Base-by-base conservation (phyloP, 2,113 vertebrate species). In the Zeus faber region DNA sequence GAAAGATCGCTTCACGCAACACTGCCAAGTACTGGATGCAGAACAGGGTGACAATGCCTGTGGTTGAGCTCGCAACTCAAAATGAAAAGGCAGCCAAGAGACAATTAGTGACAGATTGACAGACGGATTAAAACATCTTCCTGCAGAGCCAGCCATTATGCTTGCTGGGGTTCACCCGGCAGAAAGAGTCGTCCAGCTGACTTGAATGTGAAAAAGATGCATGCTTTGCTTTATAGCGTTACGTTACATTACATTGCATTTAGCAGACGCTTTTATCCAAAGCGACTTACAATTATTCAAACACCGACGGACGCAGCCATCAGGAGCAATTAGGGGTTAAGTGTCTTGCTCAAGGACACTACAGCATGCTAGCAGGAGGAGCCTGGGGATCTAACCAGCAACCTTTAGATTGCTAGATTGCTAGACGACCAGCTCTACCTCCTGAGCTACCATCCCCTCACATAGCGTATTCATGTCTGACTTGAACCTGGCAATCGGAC, bases 61-160 rank as follows among this genome's bases (percentile, higher is more conserved):
- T n/a, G n/a, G n/a, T n/a, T n/a, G 9, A 5, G 29, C 27, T 21
- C 49, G 9, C 17, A 51, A 22, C 1, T 21, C 29, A n/a, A 18
- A 29, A 33, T 21, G 27, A 51, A 22, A 35, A 3, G 10, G 48
- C 25, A 33, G 27, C 48, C 27, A 35, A 35, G 10, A 35, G 9
- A 14, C 4, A 33, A 6, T 14, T 10, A 4, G 17, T 51, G 8
- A 51, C 5, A 3, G 27, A 35, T 20, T n/a, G n/a, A n/a, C n/a
- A n/a, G n/a, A n/a, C 18, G 22, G 9, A 20, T 33, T 13, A 33
- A 51, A 13, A 51, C 27, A 33, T 51, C 22, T 21, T 33, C 49
- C 27, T 51, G 49, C 16, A 20, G 49, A 51, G 49, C 49, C 49
- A n/a, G n/a, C n/a, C n/a, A n/a, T n/a, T n/a, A n/a, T n/a, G n/a